phyloP scores from a whole-genome alignment of 2,888 invertebrate species.

The Itoplectis maculator region DNA sequence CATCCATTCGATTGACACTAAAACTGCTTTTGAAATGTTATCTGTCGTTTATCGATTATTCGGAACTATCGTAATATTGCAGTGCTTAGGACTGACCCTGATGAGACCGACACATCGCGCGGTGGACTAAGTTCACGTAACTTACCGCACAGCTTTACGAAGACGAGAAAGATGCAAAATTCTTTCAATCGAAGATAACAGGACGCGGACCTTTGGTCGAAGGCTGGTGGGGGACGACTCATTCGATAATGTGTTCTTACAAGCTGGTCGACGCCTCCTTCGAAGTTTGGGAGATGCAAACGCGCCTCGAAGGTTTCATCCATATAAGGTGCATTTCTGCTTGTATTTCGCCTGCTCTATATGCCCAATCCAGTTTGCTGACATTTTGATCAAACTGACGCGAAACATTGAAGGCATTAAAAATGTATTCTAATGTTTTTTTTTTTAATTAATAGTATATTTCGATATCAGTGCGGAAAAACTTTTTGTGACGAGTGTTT shows the following conservation, averaged over 20 bases:
- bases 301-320: constrained; percentile 94
- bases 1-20: no score
- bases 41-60: no score
- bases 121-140: constrained; percentile 94
- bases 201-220: constrained; percentile 93
- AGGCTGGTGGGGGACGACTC: constrained; percentile 91
- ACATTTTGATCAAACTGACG: no score
- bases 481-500: no score
- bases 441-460: no score
- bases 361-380: no score
- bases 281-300: constrained; percentile 97
- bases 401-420: no score
- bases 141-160: constrained; percentile 95
- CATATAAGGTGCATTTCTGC: constrained; percentile 88
- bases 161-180: constrained; percentile 94
- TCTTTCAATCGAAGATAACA: constrained; percentile 93
- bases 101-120: constrained; percentile 90
- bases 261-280: constrained; percentile 94
- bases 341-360: neutral
- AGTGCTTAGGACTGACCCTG: constrained; percentile 91
- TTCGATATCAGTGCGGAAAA: no score
- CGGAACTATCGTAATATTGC: constrained; percentile 10
- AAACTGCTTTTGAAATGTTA: no score
- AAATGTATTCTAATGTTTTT: no score
- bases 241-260: constrained; percentile 97